These are phyloP conservation scores for Oryzias woworae DNA, from an alignment of 2,113 vertebrate genomes.

Conservation along the genomic window DNA sequence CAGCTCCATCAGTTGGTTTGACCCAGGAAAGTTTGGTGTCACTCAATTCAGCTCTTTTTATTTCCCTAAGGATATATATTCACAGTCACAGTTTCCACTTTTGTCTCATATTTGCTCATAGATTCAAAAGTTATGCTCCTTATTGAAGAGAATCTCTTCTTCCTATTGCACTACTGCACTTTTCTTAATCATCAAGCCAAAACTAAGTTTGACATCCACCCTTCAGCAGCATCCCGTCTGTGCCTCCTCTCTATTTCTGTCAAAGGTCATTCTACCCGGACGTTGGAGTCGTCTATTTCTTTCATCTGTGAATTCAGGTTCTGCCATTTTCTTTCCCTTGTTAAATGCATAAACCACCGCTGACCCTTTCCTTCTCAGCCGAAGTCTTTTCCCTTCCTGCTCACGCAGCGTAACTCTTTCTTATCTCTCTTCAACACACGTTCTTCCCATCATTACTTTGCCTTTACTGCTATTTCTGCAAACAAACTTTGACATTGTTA, in stretches of 20 bases:
- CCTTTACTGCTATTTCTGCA: not conserved
- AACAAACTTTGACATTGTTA: too few relatives aligned
- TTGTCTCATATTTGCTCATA: not conserved
- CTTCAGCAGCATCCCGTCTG: not conserved
- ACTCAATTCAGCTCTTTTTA: too few relatives aligned
- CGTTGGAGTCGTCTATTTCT: too few relatives aligned
- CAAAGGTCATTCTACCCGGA: constrained; percentile 12
- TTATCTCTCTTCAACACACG: not conserved
- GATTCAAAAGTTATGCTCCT: not conserved
- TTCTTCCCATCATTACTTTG: not conserved
- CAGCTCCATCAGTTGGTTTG: not conserved
- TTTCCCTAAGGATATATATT: too few relatives aligned
- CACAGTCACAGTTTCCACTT: not conserved
- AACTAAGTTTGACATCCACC: constrained; percentile 15
- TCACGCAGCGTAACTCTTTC: too few relatives aligned
- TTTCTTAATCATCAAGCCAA: constrained; percentile 2
- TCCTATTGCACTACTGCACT: constrained; percentile 11
- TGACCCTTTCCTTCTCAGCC: constrained; percentile 3
- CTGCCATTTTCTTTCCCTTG: too few relatives aligned
- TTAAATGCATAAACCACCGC: not conserved
- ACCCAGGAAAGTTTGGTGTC: not conserved
- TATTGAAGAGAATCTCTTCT: constrained; percentile 5
- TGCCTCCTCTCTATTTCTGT: not conserved
- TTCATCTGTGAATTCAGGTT: too few relatives aligned
- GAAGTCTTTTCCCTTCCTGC: too few relatives aligned